Base-by-base conservation (phyloP, 1,140 invertebrate genomes). In the Trissolcus basalis region DNA sequence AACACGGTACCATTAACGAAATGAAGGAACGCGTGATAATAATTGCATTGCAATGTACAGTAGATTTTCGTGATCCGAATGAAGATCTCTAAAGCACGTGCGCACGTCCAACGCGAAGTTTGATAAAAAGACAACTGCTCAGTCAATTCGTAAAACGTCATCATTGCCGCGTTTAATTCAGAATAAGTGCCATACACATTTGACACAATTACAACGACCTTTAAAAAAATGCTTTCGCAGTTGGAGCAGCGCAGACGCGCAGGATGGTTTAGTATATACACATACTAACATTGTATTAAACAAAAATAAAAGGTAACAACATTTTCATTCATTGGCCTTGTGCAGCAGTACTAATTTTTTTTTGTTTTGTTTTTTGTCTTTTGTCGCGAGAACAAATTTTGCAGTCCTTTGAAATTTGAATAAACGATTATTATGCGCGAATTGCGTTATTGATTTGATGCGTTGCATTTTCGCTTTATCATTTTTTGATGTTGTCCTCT, bases 401-500 rank as follows among this genome's bases (percentile, higher is more conserved):
- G n/a, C 36, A n/a, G 36, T 39, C 36, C 3, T 39, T 39, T 39
- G 9, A 39, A n/a, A 39, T n/a, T 39, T 35, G 10, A 10, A 39
- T 4, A 68, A 70, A 56, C n/a, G 15, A 45, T 48, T 55, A 51
- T 49, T 3, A 27, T 27, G 6, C 1, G 33, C 13, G 15, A 19
- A 32, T 55, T 50, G 44, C 55, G 43, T n/a, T n/a, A 60, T 50
- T 63, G 58, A 6, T 58, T 71, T 64, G 1, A 45, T 27, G 43
- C 32, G 48, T 43, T 14, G 51, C 49, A 13, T 27, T 6, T 27
- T 27, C 13, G n/a, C 11, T 59, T 54, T 80, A 83, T 81, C 81
- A 86, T 73, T 87, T 88, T 73, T 89, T 89, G 39, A 85, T 83
- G 32, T 84, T 88, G 67, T 92, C 90, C 60, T 92, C 91, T 78